Base-by-base conservation (phyloP, 2,888 invertebrate genomes). In the Acronicta alni region DNA sequence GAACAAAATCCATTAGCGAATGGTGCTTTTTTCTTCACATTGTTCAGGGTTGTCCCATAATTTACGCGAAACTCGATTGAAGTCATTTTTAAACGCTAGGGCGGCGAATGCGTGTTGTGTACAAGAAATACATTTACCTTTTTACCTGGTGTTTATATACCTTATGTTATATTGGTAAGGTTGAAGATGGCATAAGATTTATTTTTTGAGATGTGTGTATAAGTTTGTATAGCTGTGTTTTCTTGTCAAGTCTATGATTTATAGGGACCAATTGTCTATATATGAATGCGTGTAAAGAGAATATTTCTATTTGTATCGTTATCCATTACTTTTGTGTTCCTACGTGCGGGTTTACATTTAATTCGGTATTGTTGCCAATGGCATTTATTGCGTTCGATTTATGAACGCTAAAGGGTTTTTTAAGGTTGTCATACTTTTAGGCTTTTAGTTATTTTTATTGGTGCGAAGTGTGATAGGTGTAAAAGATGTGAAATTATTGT, bases 1-100 rank as follows among this genome's bases (percentile, higher is more conserved):
- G 91, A 93, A 92, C 91, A 92, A 91, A 92, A 93, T 92, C 90
- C 92, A 93, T 93, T 93, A 93, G 92, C 87, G 90, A 89, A 90
- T 91, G 85, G 86, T 84, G 81, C 80, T 89, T 92, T 91, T 91
- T 89, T 90, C 85, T 80, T 83, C 75, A 71, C 82, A 86, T 93
- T 93, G 92, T 93, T 87, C 89, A 89, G 90, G 87, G 86, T 89
- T 90, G 91, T 91, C 89, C 89, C 89, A 92, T 93, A 93, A 92
- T 92, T 93, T 93, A 92, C 90, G 90, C 85, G 83, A 90, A 92
- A 91, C 90, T 82, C 89, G 91, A 92, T 90, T 88, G 87, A 85
- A 89, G 89, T 87, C 84, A 84, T 83, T 89, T 89, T 88, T 92
- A 93, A 94, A 87, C 90, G 89, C 84, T 82, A 84, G 93, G 93